phyloP scores from a whole-genome alignment of 2,888 invertebrate species.

The Ectemnius cavifrons region DNA sequence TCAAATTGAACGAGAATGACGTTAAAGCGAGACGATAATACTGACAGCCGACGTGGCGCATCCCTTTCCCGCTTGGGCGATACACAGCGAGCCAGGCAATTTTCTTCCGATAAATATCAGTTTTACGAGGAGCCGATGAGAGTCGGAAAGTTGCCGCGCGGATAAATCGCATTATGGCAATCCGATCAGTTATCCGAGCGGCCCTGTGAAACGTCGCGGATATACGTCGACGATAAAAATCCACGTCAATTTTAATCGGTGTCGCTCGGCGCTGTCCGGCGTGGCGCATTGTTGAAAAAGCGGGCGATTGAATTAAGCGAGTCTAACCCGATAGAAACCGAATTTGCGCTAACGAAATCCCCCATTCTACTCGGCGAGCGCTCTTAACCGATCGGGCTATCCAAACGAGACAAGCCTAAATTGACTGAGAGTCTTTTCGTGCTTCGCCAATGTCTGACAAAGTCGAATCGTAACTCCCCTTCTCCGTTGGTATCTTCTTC shows the following conservation, averaged over 20 bases:
- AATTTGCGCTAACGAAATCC: conserved; percentile 34
- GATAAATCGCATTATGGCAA: conserved; percentile 31
- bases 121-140: not conserved
- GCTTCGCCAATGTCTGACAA: conserved; percentile 28
- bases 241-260: conserved; percentile 35
- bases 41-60: not conserved
- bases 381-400: conserved; percentile 2
- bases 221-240: conserved; percentile 28
- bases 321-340: conserved; percentile 27
- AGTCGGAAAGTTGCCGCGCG: not conserved
- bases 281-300: conserved; percentile 9
- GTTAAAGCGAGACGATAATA: not conserved
- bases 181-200: conserved; percentile 20
- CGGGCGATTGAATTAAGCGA: conserved; percentile 31
- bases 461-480: not conserved
- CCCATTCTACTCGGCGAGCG: not conserved
- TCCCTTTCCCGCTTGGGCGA: not conserved
- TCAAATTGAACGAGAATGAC: not conserved
- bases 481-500: too few relatives aligned
- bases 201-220: conserved; percentile 11
- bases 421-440: conserved; percentile 18
- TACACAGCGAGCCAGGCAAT: not conserved
- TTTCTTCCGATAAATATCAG: conserved; percentile 4
- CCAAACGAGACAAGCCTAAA: conserved; percentile 18
- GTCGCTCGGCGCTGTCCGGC: conserved; percentile 6